Evolutionary conservation across 2,113 vertebrate genomes (phyloP), one percentile per base, ranked within the genome.

Genomic region (Microcebus lehilahytsara): DNA sequence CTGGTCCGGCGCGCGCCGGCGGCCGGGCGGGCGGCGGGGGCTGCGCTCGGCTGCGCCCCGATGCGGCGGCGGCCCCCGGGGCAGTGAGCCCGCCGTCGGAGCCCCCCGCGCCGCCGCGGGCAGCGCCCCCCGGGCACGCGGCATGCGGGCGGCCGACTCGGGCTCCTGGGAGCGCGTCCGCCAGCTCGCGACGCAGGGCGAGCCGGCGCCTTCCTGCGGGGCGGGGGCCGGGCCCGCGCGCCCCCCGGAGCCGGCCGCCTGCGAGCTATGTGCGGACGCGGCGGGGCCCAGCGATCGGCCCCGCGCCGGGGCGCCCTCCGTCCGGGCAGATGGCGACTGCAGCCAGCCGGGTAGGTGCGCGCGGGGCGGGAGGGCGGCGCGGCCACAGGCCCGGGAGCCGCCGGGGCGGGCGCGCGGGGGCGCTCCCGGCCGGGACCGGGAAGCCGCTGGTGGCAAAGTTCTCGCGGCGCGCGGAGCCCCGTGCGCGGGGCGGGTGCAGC

Each of bases 241-340:
- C 49, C 91, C 58, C 37, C 75, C 49, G 80, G 96, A 89, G 56
- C 91, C 71, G 3, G 71, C 93, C 5, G 83, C 83, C 51, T 91
- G 89, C 96, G 85, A 95, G 83, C 89, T 5, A 34, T 81, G 89
- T 22, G 86, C 37, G 69, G 96, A 93, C 80, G 23, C 96, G 16
- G 78, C 81, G 83, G 91, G 77, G 37, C 78, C 83, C 30, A 56
- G 53, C 27, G 93, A 85, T 19, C 60, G 79, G 85, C 85, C 58
- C 49, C 67, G 71, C 56, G n/a, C 88, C 32, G 93, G 96, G 40
- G 69, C 85, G 46, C 40, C 89, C 96, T 51, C 91, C 89, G 98
- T 98, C 98, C 98, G 98, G 98, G 98, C 98, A 32, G 99, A 99
- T 96, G 97, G 97, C 91, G 99, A 99, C 96, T 97, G 98, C 95